A percentile compares a stretch with the other conserved stretches of the same genome.
phyloP scores from a whole-genome alignment of 2,797 vertebrate species.

The Acrossocheilus fasciatus region DNA sequence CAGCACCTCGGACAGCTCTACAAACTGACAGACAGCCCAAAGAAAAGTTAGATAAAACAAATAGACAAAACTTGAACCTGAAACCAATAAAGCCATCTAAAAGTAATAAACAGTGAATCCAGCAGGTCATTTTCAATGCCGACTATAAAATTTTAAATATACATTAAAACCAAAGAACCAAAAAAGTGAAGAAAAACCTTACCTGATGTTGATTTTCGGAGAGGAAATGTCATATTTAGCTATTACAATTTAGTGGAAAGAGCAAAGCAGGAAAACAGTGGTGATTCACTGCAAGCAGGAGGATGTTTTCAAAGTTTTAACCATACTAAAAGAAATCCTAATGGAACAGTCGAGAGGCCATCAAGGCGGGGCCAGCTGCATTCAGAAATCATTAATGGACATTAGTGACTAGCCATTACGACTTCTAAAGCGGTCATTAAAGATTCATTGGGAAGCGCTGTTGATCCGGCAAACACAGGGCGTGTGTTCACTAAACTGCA shows the following conservation, averaged over 20 bases:
- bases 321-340: conserved; percentile 91
- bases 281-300: conserved; percentile 65
- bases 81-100: not conserved
- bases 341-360: conserved; percentile 87
- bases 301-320: conserved; percentile 91
- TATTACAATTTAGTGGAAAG: conserved; percentile 59
- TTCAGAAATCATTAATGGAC: conserved; percentile 97
- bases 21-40: not conserved
- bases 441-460: conserved; percentile 92
- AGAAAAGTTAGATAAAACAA: conserved; percentile 3
- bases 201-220: conserved; percentile 97
- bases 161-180: not conserved
- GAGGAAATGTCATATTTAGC: conserved; percentile 89
- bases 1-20: conserved; percentile 79
- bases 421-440: conserved; percentile 96
- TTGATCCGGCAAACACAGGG: conserved; percentile 82
- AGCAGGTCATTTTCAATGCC: not conserved
- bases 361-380: conserved; percentile 91
- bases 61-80: not conserved
- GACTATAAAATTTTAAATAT: not conserved
- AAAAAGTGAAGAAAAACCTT: conserved; percentile 72
- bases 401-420: conserved; percentile 98
- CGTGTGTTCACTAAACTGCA: conserved; percentile 75
- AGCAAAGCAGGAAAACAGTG: conserved; percentile 43
- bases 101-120: not conserved